Conservation (phyloP, 2,113 vertebrate genomes). For the Osmerus eperlanus region DNA sequence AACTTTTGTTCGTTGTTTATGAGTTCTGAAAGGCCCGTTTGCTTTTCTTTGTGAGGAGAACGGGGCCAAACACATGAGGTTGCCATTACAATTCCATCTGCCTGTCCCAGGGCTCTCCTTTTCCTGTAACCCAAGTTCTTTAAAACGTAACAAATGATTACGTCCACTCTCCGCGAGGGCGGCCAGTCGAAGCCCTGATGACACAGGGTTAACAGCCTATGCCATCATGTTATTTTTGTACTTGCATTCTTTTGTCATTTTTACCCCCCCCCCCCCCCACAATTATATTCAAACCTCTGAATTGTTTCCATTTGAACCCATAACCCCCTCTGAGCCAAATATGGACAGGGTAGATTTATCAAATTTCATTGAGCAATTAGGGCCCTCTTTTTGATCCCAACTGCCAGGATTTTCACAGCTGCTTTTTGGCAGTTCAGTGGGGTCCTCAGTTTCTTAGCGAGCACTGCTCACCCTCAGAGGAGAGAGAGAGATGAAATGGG, state of each 20-base stretch:
- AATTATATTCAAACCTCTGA: constrained; percentile 51
- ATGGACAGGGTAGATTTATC: constrained; percentile 50
- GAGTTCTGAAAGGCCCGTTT: constrained; percentile 45
- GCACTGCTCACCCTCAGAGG: constrained; percentile 13
- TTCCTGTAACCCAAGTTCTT: constrained; percentile 25
- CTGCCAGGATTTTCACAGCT: constrained; percentile 51
- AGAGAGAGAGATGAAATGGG: constrained; percentile 12
- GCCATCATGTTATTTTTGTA: constrained; percentile 47
- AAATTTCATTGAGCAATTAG: constrained; percentile 54
- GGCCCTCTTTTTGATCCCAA: constrained; percentile 49
- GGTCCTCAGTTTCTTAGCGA: constrained; percentile 9
- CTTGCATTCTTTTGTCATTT: constrained; percentile 53
- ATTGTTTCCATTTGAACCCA: constrained; percentile 61
- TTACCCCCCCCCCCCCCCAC: constrained; percentile 31
- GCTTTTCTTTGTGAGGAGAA: constrained; percentile 52
- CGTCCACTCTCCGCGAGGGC: constrained; percentile 26
- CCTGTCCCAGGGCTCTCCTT: constrained; percentile 39
- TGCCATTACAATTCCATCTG: constrained; percentile 53
- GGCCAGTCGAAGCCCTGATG: constrained; percentile 30
- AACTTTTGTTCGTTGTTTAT: constrained; percentile 51
- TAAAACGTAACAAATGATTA: constrained; percentile 56
- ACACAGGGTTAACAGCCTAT: constrained; percentile 53
- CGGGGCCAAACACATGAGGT: constrained; percentile 50
- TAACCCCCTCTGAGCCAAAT: constrained; percentile 34
- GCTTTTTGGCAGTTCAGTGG: constrained; percentile 27